Conservation (phyloP, 1,140 invertebrate genomes). For the Leptinotarsa lineolata region DNA sequence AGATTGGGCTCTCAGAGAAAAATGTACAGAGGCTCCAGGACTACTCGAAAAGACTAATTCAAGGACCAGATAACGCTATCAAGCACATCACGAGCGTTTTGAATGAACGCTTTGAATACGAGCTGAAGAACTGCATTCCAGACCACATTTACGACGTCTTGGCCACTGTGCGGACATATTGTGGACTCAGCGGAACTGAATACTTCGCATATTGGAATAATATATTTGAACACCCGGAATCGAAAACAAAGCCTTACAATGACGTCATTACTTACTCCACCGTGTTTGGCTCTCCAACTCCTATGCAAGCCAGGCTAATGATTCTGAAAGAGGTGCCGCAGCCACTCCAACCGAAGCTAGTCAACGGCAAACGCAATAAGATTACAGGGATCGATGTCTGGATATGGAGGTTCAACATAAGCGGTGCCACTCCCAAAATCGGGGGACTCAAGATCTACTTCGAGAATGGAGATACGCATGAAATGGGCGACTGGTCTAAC, state of each 20-base stretch:
- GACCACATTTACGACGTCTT: not conserved
- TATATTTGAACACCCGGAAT: not conserved
- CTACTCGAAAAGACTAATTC: not conserved
- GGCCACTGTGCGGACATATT: not conserved
- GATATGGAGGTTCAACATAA: not conserved
- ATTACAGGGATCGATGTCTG: not conserved
- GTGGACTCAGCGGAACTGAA: not conserved
- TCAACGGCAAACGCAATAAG: constrained; percentile 7
- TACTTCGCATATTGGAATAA: not conserved
- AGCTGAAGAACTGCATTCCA: not conserved
- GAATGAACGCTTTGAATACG: not conserved
- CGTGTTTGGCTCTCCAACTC: not conserved
- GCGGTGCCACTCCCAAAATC: not conserved
- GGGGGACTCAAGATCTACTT: constrained; percentile 10
- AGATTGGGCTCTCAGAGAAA: not conserved
- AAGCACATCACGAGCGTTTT: not conserved
- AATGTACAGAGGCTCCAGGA: not conserved
- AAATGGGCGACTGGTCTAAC: not conserved
- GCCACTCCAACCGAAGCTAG: not conserved
- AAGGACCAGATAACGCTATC: not conserved
- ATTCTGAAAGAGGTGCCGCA: not conserved
- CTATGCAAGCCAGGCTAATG: not conserved
- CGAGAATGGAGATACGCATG: not conserved
- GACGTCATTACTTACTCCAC: not conserved
- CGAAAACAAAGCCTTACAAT: not conserved